These are phyloP conservation scores for Sacculina carcini DNA, from an alignment of 2,888 invertebrate genomes.

Conservation along the genomic window DNA sequence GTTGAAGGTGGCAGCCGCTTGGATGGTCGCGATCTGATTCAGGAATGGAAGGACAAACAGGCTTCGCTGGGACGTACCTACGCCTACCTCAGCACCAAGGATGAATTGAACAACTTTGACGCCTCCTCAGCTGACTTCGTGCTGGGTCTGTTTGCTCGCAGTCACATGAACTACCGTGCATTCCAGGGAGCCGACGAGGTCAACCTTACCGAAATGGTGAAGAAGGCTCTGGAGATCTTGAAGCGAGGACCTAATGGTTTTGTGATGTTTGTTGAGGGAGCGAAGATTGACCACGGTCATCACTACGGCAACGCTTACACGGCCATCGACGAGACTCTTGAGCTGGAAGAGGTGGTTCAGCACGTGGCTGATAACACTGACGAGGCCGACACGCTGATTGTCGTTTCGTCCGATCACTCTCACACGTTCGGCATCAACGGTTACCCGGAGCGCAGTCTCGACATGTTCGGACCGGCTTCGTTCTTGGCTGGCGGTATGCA, in stretches of 20 bases:
- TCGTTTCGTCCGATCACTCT: conserved; percentile 50
- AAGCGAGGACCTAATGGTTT: background rate
- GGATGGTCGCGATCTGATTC: background rate
- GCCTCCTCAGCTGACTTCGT: background rate
- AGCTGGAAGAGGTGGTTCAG: background rate
- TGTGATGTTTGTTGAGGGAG: background rate
- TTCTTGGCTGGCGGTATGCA: background rate
- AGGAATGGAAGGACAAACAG: conserved; percentile 1
- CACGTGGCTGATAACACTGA: background rate
- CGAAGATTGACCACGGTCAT: conserved; percentile 39
- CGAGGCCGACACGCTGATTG: conserved; percentile 37
- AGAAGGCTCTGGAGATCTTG: background rate
- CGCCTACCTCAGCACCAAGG: background rate
- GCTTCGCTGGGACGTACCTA: background rate
- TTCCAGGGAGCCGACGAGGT: background rate
- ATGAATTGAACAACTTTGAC: background rate
- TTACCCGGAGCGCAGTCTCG: conserved; percentile 39
- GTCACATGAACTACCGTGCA: background rate
- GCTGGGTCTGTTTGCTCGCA: background rate
- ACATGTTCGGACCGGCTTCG: conserved; percentile 34
- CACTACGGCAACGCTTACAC: conserved; percentile 52
- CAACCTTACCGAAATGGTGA: background rate
- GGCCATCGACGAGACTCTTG: conserved; percentile 24
- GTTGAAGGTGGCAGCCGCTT: background rate
- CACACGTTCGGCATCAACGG: conserved; percentile 49